These are phyloP conservation scores for Burhinus oedicnemus DNA, from an alignment of 2,113 vertebrate species.

Conservation along the genomic window DNA sequence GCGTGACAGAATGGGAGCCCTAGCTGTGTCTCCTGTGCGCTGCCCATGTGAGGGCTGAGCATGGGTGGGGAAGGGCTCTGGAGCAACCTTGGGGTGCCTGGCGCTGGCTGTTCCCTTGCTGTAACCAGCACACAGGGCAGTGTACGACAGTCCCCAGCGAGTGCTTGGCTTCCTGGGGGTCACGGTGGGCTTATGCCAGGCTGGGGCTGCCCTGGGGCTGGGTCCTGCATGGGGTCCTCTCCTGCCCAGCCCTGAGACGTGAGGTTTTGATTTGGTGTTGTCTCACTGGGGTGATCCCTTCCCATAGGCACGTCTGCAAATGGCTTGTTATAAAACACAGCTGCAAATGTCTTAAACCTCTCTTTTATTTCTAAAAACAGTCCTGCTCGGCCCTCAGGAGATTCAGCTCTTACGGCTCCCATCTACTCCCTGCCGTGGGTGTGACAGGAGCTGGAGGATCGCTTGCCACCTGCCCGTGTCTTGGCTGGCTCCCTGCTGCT, in stretches of 20 bases:
- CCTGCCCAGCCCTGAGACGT: rapidly evolving
- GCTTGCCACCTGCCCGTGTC: rapidly evolving
- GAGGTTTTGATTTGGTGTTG: not conserved
- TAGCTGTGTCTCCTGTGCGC: not conserved
- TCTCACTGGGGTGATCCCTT: not conserved
- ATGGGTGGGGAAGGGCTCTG: not conserved
- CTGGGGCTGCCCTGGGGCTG: not conserved
- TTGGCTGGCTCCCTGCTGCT: rapidly evolving
- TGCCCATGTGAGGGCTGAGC: not conserved
- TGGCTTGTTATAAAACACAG: not conserved
- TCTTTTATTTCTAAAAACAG: not conserved
- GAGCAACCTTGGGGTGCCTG: not conserved
- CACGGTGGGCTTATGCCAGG: not conserved
- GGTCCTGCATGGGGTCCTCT: not conserved
- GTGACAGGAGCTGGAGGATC: not conserved
- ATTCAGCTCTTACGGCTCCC: not conserved
- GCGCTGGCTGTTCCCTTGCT: not conserved
- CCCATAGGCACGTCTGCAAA: not conserved
- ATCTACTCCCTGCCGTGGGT: too few relatives aligned
- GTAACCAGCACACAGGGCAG: too few relatives aligned
- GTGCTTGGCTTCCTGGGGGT: rapidly evolving
- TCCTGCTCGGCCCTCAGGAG: not conserved
- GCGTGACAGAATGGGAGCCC: not conserved
- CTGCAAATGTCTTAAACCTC: not conserved
- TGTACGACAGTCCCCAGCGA: rapidly evolving